These are phyloP conservation scores for Chinchilla lanigera DNA, from an alignment of 2,113 vertebrate genomes.

Conservation along the genomic window DNA sequence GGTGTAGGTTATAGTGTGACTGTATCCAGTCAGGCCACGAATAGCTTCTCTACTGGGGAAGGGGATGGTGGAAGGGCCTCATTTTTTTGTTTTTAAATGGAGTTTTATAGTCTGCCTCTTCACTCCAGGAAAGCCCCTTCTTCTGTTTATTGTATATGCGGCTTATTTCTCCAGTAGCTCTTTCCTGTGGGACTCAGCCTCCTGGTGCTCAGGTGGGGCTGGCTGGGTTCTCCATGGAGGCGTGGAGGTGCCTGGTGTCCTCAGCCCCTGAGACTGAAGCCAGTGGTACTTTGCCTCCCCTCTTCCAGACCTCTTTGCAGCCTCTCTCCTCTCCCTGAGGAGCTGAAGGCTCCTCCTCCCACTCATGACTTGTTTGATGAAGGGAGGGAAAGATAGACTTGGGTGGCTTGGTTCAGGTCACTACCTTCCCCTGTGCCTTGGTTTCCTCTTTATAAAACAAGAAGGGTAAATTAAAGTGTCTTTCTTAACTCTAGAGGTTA, in stretches of 20 bases:
- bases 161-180: not conserved
- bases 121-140: not conserved
- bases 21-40: not conserved
- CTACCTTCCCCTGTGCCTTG: not conserved
- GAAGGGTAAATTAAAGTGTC: constrained; percentile 5
- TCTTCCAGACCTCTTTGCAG: not conserved
- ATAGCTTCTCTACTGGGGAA: not conserved
- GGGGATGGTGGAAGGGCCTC: not conserved
- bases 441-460: constrained; percentile 7
- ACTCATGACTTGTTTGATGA: not conserved
- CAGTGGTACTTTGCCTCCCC: not conserved
- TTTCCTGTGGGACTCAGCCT: not conserved
- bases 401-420: not conserved
- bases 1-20: not conserved
- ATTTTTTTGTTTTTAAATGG: not conserved
- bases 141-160: not conserved
- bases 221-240: not conserved
- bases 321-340: not conserved
- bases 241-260: not conserved
- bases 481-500: not conserved
- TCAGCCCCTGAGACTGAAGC: not conserved
- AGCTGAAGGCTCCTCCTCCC: not conserved
- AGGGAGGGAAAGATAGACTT: not conserved
- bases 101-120: not conserved
- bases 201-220: not conserved